A percentile compares a stretch with the other conserved stretches of the same genome.
Conservation (phyloP, 2,888 invertebrate genomes). For the Junonia oenone region DNA sequence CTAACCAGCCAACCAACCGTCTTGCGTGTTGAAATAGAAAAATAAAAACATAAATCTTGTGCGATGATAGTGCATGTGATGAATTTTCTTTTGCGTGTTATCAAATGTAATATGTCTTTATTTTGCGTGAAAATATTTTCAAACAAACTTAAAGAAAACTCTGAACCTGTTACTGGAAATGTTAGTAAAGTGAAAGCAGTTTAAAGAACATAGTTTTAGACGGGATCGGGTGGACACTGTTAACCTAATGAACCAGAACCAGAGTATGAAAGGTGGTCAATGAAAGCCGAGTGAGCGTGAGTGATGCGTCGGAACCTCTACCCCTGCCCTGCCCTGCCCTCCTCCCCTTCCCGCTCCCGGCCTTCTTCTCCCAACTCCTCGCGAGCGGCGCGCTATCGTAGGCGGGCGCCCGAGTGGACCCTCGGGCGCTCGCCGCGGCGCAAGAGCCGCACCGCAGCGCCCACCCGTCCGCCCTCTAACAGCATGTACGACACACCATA, state of each 20-base stretch:
- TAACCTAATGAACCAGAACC: constrained; percentile 43
- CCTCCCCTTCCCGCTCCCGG: constrained; percentile 36
- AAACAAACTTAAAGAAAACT: constrained; percentile 43
- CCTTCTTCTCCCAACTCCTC: constrained; percentile 34
- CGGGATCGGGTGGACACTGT: constrained; percentile 70
- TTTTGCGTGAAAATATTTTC: constrained; percentile 56
- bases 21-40: constrained; percentile 1
- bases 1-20: constrained; percentile 7
- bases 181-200: constrained; percentile 43
- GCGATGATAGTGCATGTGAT: constrained; percentile 67
- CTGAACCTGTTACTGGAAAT: constrained; percentile 35
- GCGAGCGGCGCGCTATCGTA: constrained; percentile 36
- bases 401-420: constrained; percentile 28
- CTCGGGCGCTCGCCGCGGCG: constrained; percentile 43
- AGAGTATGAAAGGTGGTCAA: constrained; percentile 40
- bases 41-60: constrained; percentile 4
- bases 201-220: constrained; percentile 26
- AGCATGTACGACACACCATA: constrained; percentile 78
- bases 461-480: constrained; percentile 71
- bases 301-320: constrained; percentile 38
- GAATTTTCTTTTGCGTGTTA: constrained; percentile 51
- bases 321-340: constrained; percentile 30
- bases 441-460: constrained; percentile 51
- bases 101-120: constrained; percentile 55
- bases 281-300: constrained; percentile 39